Conservation (phyloP, 1,140 invertebrate species). For the Batillaria attramentaria region DNA sequence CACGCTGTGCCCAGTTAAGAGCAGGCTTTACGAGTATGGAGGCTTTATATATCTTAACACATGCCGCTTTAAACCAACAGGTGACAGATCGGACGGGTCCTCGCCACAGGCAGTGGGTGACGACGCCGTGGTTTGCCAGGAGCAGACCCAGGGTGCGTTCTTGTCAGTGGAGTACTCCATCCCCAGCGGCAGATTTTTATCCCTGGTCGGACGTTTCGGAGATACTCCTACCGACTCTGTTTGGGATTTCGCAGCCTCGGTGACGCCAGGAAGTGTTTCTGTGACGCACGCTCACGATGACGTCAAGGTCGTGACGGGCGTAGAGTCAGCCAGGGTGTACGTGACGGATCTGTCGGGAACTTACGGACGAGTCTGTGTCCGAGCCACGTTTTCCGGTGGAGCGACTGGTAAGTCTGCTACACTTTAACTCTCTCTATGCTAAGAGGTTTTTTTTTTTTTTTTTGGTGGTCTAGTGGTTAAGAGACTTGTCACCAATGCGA, state of each 20-base stretch:
- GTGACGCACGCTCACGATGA: constrained; percentile 9
- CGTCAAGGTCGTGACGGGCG: not conserved
- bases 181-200: not conserved
- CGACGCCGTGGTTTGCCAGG: constrained; percentile 11
- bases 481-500: not conserved
- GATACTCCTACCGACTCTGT: not conserved
- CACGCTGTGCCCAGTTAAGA: no score
- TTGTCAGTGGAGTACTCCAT: not conserved
- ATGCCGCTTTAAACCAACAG: no score
- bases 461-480: not conserved
- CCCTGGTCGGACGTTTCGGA: not conserved
- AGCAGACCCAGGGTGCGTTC: not conserved
- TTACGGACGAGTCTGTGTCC: not conserved
- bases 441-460: not conserved
- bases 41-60: no score
- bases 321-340: not conserved
- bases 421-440: not conserved
- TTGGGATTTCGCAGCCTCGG: constrained; percentile 1
- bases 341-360: not conserved
- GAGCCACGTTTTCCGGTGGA: constrained; percentile 11
- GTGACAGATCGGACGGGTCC: not conserved
- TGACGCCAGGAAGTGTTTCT: not conserved
- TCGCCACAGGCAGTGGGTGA: not conserved
- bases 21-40: no score
- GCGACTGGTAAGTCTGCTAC: no score